These are phyloP conservation scores for Rhinophrynus dorsalis DNA, from an alignment of 2,797 vertebrate genomes.

Conservation along the genomic window DNA sequence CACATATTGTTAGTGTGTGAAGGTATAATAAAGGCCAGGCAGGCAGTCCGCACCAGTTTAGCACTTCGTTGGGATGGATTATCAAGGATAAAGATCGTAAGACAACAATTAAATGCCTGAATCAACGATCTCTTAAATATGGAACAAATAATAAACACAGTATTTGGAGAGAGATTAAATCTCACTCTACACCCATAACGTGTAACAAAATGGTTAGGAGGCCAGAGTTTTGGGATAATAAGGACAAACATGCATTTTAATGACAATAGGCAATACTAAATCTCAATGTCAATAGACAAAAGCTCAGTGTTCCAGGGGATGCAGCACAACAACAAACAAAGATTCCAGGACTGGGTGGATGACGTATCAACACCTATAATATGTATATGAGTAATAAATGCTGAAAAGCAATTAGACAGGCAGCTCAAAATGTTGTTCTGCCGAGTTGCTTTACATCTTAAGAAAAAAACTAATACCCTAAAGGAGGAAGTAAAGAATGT, in stretches of 20 bases:
- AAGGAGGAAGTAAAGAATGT: too few species aligned
- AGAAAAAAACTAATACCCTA: too few species aligned
- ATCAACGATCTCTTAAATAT: conserved; percentile 1
- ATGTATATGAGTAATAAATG: too few species aligned
- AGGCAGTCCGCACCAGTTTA: not conserved
- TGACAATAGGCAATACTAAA: conserved; percentile 1
- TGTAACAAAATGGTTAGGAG: not conserved
- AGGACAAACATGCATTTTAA: not conserved
- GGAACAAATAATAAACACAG: not conserved
- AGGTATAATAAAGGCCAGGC: not conserved
- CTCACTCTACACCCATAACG: not conserved
- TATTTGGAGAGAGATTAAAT: not conserved
- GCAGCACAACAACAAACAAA: too few species aligned
- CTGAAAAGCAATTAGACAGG: too few species aligned
- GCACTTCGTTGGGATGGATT: not conserved
- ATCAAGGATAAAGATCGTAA: conserved; percentile 4
- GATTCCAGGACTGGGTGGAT: too few species aligned
- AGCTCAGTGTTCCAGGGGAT: too few species aligned
- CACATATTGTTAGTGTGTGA: not conserved
- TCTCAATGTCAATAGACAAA: conserved; percentile 14
- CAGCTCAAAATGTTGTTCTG: too few species aligned
- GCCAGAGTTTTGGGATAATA: not conserved
- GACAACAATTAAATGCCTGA: not conserved
- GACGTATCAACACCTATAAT: too few species aligned
- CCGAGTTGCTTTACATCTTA: too few species aligned